Evolutionary conservation across 30 jellyfish, hydroid and myxozoan species (phyloP), one percentile per base, ranked within the genome.

Genomic region (Rhopilema esculentum): DNA sequence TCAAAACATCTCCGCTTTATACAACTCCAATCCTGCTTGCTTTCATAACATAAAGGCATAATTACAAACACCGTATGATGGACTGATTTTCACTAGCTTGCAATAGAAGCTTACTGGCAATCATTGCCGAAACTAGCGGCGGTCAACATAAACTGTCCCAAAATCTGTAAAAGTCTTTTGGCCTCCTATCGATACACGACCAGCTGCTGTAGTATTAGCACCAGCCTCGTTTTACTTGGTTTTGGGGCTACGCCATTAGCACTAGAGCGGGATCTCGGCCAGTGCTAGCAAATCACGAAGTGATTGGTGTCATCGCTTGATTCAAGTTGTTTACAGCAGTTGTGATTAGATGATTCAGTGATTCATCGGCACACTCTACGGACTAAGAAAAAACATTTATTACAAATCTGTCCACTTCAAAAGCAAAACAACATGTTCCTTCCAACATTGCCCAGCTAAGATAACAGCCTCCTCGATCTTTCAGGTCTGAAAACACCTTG

Each of bases 291-390:
- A 12, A 40, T 40, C 57, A 40, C 57, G 97, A 62, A 15, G 97
- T 89, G 57, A 94, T 75, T 23, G 98, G 98, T 17, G 98, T 94
- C 96, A 94, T 89, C 9, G 97, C 98, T 67, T 85, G 93, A 70
- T 86, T 94, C 86, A 94, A 65, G 87, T 89, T 85, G 84, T 80
- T 89, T 40, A 94, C 98, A 32, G 96, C 84, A 4, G 98, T 78
- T 23, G 97, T 62, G 73, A 94, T 96, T 50, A 94, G 75, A 62
- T 94, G 97, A 75, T 89, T 91, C 52, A 94, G 53, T 24, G 96
- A 74, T 27, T 94, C 98, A 75, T 94, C 98, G 4, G 97, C n/a
- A 62, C 98, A 94, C 40, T 94, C 98, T 75, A 94, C 98, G 4
- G 97, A 49, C 96, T 88, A 27, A 1, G 24, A 27, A 23, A 25